Conservation (phyloP, 2,888 invertebrate genomes). For the Microctonus brassicae region DNA sequence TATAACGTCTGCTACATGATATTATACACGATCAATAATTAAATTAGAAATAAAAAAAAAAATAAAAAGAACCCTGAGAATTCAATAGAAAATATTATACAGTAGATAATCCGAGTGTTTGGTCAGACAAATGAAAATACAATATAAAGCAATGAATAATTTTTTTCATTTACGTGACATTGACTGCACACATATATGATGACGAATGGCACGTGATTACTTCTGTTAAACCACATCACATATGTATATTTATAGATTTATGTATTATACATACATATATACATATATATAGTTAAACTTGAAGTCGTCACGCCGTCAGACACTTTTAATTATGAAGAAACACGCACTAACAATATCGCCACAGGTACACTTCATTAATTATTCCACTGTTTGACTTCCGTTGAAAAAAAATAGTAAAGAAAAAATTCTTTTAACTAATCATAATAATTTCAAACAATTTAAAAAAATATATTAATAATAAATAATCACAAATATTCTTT, state of each 20-base stretch:
- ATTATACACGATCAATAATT: not conserved
- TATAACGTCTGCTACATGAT: not conserved
- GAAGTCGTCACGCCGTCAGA: not conserved
- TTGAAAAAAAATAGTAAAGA: not conserved
- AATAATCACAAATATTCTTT: not conserved
- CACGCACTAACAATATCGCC: not conserved
- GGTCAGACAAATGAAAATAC: not conserved
- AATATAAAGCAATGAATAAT: no score
- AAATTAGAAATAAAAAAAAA: not conserved
- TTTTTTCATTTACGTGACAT: no score
- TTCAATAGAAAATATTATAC: not conserved
- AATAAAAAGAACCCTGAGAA: not conserved
- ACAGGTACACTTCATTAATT: not conserved
- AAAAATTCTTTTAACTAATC: not conserved
- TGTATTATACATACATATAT: not conserved
- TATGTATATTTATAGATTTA: no score
- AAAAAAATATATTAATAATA: not conserved
- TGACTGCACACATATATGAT: not conserved
- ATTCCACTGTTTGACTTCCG: not conserved
- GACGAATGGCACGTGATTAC: not conserved
- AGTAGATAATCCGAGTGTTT: not conserved
- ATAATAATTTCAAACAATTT: not conserved
- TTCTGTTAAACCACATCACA: not conserved
- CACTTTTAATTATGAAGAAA: slow-evolving; percentile 3
- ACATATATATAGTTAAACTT: not conserved